Evolutionary conservation across 2,888 invertebrate genomes (phyloP), one percentile per base, ranked within the genome.

Genomic region (Entomobrya proxima): DNA sequence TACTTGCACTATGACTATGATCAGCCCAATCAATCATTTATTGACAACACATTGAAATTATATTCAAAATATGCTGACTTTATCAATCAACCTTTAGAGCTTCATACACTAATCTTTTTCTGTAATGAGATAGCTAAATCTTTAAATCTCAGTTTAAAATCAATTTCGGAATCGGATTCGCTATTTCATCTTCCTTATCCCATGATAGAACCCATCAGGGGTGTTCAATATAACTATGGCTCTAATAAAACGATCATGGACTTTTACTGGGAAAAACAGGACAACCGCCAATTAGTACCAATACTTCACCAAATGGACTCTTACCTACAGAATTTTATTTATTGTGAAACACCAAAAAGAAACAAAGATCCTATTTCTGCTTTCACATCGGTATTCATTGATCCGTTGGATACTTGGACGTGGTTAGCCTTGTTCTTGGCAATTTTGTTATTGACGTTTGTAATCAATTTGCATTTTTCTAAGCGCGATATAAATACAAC

Each of bases 61-160:
- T 18, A 2, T n/a, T 35, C 64, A 9, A 35, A 64, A 32, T 64
- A 64, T 18, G n/a, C 35, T 18, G 5, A 64, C 24, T 35, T 64
- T 1, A 1, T 18, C 18, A 35, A 64, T 18, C 2, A 35, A 35
- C 35, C 64, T 1, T n/a, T n/a, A 4, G 2, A 2, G 32, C 7
- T 35, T 1, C 6, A 64, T 18, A 35, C 35, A 9, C 3, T 35
- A 2, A 35, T 64, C 3, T 64, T 35, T 18, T 64, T 35, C 18
- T 32, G 64, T 18, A 32, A 64, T n/a, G 64, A 64, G 35, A 35
- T 64, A 5, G 64, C 64, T 6, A 64, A 35, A 64, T n/a, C 64
- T 18, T 3, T 21, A 4, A 64, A 64, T 64, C n/a, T 24, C 5
- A n/a, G 35, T 2, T n/a, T 64, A 35, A 13, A 4, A 30, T 30